These are phyloP conservation scores for Piscicola geometra DNA, from an alignment of 2,888 invertebrate species.

Conservation along the genomic window DNA sequence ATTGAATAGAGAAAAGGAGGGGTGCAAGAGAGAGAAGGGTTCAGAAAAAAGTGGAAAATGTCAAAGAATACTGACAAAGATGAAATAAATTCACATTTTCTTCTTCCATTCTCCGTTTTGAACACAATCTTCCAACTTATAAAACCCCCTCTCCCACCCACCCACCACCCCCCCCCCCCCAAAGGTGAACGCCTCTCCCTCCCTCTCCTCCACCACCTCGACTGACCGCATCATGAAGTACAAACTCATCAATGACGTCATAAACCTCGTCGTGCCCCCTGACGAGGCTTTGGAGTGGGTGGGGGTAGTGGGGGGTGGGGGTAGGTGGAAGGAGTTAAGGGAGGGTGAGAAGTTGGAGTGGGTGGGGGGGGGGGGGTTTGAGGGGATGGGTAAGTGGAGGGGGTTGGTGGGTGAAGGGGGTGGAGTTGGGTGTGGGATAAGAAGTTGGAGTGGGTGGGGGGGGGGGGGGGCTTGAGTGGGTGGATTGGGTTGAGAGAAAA, in stretches of 20 bases:
- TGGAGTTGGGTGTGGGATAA: neutral
- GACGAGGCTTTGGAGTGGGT: constrained; percentile 74
- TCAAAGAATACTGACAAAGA: neutral
- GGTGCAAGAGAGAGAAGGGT: no score
- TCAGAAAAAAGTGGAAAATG: neutral
- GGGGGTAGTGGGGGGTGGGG: neutral
- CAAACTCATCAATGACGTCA: constrained; percentile 84
- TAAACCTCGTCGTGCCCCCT: constrained; percentile 81
- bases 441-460: neutral
- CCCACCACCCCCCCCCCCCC: no score
- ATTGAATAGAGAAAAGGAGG: no score
- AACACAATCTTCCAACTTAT: no score
- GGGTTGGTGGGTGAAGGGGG: neutral
- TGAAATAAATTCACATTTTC: no score
- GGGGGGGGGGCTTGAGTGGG: constrained; percentile 4
- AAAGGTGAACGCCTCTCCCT: constrained; percentile 88
- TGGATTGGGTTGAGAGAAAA: neutral
- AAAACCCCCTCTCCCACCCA: no score
- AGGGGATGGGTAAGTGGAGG: constrained; percentile 2
- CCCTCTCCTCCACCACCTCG: constrained; percentile 85
- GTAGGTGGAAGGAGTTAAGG: neutral
- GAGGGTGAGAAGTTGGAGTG: neutral
- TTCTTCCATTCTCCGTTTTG: no score
- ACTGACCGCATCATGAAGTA: constrained; percentile 89
- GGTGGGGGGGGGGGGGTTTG: neutral